Evolutionary conservation across 2,113 vertebrate species (phyloP).

Genomic region (Chroicocephalus ridibundus): DNA sequence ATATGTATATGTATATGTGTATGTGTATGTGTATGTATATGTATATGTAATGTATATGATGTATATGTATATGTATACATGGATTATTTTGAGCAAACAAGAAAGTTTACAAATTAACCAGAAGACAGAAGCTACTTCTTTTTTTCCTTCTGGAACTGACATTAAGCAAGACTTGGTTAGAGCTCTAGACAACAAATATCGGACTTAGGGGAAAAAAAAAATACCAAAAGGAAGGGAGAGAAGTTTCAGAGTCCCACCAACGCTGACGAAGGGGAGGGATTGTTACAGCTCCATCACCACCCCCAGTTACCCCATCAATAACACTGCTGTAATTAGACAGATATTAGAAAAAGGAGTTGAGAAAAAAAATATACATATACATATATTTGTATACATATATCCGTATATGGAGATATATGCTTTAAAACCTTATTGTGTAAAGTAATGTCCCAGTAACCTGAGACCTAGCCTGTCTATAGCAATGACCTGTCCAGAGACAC

Average conservation of each 20-base stretch:
- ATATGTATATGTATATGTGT: not conserved
- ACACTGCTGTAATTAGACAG: not conserved
- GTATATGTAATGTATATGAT: not conserved
- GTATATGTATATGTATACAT: not conserved
- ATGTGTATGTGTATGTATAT: too few relatives aligned
- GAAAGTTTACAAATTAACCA: not conserved
- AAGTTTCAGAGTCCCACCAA: not conserved
- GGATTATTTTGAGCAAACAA: not conserved
- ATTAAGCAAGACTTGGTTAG: not conserved
- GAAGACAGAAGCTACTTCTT: not conserved
- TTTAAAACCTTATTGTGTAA: not conserved
- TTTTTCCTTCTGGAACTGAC: not conserved
- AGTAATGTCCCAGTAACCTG: not conserved
- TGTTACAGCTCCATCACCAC: not conserved
- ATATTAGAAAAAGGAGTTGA: not conserved
- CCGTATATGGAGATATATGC: too few relatives aligned
- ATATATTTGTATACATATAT: too few relatives aligned
- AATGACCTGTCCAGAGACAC: not conserved
- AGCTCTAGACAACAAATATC: not conserved
- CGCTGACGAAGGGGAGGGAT: accelerated
- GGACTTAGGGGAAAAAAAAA: too few relatives aligned
- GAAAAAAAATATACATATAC: not conserved
- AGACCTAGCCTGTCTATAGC: not conserved
- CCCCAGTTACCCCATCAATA: not conserved
- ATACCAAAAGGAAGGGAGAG: not conserved